phyloP scores from a whole-genome alignment of 1,140 invertebrate genomes.

The Asbolus verrucosus region DNA sequence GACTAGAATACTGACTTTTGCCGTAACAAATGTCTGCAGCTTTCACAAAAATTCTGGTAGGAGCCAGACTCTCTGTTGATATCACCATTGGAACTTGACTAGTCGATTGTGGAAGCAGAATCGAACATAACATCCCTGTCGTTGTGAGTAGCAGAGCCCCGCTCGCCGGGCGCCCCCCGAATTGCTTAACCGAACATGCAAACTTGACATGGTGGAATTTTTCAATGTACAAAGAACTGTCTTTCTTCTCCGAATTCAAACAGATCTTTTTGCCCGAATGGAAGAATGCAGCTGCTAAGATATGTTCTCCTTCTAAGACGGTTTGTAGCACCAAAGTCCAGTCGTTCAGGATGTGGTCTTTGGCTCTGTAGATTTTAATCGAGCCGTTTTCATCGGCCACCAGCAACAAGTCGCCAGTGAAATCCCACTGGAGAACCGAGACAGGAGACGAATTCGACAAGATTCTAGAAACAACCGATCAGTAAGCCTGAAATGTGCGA shows the following conservation, averaged over 20 bases:
- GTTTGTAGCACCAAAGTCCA: conserved; percentile 70
- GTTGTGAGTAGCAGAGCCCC: conserved; percentile 86
- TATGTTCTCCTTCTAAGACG: conserved; percentile 79
- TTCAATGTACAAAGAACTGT: conserved; percentile 83
- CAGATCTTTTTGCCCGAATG: conserved; percentile 83
- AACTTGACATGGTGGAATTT: conserved; percentile 85
- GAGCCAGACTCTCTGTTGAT: conserved; percentile 77
- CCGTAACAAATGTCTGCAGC: conserved; percentile 81
- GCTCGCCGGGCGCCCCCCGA: conserved; percentile 85
- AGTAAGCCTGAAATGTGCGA: neutral
- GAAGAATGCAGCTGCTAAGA: conserved; percentile 84
- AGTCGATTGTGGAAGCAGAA: conserved; percentile 69
- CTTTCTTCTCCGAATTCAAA: conserved; percentile 82
- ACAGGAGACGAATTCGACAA: conserved; percentile 72
- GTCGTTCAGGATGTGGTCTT: conserved; percentile 85
- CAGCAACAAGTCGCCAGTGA: conserved; percentile 81
- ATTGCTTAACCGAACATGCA: conserved; percentile 84
- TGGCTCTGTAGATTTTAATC: conserved; percentile 81
- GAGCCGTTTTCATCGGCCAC: conserved; percentile 80
- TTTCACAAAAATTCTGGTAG: conserved; percentile 78
- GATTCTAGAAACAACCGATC: conserved; percentile 64
- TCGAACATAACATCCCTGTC: conserved; percentile 83
- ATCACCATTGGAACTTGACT: conserved; percentile 64
- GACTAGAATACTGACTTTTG: conserved; percentile 76
- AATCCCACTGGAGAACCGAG: conserved; percentile 87